phyloP scores from a whole-genome alignment of 2,113 vertebrate genomes.

The Formicarius rufipectus region DNA sequence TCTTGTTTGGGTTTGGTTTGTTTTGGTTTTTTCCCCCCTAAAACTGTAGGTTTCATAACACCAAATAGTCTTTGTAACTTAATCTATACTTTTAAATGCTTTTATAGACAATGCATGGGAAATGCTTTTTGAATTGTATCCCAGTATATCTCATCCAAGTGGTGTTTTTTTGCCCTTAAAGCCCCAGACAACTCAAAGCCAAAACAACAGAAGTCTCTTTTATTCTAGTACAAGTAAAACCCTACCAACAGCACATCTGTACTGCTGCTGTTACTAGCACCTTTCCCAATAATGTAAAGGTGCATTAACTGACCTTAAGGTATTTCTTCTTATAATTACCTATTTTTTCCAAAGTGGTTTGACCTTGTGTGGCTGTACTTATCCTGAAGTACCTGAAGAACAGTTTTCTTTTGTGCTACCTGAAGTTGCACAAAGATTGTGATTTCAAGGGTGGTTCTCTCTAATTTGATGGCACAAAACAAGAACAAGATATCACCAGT shows the following conservation, averaged over 20 bases:
- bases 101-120: not conserved
- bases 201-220: not conserved
- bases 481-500: conserved; percentile 40
- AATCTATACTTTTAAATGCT: not conserved
- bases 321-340: conserved; percentile 18
- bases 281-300: not conserved
- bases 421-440: not conserved
- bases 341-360: conserved; percentile 28
- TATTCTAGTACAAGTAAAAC: not conserved
- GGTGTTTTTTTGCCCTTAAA: not conserved
- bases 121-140: not conserved
- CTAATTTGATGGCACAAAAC: conserved; percentile 19
- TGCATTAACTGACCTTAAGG: not conserved
- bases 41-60: not conserved
- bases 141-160: not conserved
- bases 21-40: not conserved
- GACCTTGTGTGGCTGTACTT: conserved; percentile 2
- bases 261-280: not conserved
- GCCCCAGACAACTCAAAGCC: not conserved
- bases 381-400: not conserved
- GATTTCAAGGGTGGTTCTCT: conserved; percentile 1
- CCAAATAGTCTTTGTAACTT: not conserved
- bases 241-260: not conserved
- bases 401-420: not conserved
- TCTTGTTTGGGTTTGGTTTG: too few species aligned